Evolutionary conservation across 2,797 vertebrate genomes (phyloP).

Genomic region (Neoniphon sammara): DNA sequence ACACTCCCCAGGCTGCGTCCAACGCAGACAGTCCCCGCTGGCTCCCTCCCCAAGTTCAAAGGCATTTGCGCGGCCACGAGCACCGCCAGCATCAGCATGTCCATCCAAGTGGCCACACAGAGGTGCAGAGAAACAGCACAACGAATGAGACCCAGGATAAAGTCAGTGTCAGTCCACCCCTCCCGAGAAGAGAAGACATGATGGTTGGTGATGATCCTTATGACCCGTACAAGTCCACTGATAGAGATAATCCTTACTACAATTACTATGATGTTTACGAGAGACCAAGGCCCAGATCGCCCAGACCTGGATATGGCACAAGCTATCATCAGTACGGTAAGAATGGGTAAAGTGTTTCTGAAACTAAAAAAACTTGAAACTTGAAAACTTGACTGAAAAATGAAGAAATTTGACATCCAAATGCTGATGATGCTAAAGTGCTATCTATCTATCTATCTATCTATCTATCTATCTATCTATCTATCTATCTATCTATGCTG

Average conservation of each 20-base stretch:
- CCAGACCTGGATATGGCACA: constrained; percentile 94
- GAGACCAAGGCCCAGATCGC: constrained; percentile 83
- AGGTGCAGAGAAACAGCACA: constrained; percentile 47
- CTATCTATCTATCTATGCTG: not conserved
- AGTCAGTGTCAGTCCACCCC: constrained; percentile 53
- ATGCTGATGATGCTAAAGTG: no score
- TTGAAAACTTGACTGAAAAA: not conserved
- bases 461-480: not conserved
- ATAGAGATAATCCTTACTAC: constrained; percentile 93
- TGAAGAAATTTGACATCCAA: not conserved
- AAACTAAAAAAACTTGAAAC: not conserved
- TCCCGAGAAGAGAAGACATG: constrained; percentile 74
- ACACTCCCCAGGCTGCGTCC: constrained; percentile 43
- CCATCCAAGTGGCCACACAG: constrained; percentile 42
- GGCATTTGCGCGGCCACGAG: constrained; percentile 64
- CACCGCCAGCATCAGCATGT: constrained; percentile 60
- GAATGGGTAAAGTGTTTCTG: constrained; percentile 46
- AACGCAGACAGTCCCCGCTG: constrained; percentile 65
- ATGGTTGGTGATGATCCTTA: constrained; percentile 94
- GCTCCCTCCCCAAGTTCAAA: constrained; percentile 77
- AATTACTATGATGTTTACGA: constrained; percentile 96
- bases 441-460: not conserved
- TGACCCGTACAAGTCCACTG: constrained; percentile 91
- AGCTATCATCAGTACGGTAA: constrained; percentile 95
- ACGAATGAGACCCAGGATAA: constrained; percentile 72